These are phyloP conservation scores for Antheraea yamamai DNA, from an alignment of 2,888 invertebrate species.

Conservation along the genomic window DNA sequence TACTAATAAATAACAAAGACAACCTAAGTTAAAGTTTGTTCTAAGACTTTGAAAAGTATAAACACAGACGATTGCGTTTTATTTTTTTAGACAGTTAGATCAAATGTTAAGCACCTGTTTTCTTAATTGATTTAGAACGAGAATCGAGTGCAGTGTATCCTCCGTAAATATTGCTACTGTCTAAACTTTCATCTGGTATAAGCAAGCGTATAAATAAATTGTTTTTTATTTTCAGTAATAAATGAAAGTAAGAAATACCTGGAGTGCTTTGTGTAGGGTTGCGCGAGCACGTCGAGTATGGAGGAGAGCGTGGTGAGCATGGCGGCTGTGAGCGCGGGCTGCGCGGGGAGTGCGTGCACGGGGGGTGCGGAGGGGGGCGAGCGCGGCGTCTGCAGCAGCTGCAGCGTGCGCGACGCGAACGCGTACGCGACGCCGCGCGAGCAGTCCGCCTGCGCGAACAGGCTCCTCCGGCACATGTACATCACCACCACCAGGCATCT, in stretches of 20 bases:
- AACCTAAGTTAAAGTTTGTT: too few species aligned
- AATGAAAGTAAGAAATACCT: background rate
- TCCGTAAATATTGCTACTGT: too few species aligned
- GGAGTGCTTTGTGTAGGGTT: background rate
- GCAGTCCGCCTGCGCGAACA: slow-evolving; percentile 78
- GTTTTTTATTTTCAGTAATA: too few species aligned
- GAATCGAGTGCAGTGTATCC: too few species aligned
- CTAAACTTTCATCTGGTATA: too few species aligned
- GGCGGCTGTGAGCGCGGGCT: slow-evolving; percentile 2
- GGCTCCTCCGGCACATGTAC: slow-evolving; percentile 92
- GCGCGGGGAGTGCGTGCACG: slow-evolving; percentile 49
- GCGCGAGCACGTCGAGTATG: background rate
- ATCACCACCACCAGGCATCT: slow-evolving; percentile 93
- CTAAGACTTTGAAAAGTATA: too few species aligned
- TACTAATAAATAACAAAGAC: too few species aligned
- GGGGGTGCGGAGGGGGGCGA: slow-evolving; percentile 52
- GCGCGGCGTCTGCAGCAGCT: slow-evolving; percentile 81
- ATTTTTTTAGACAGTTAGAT: too few species aligned
- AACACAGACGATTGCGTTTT: too few species aligned
- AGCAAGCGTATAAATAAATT: too few species aligned
- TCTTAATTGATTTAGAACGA: too few species aligned
- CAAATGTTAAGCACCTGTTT: too few species aligned
- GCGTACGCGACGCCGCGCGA: slow-evolving; percentile 82
- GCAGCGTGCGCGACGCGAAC: slow-evolving; percentile 77
- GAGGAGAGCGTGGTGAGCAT: background rate